Evolutionary conservation across 2,888 invertebrate genomes (phyloP).

Genomic region (Meta bourneti): DNA sequence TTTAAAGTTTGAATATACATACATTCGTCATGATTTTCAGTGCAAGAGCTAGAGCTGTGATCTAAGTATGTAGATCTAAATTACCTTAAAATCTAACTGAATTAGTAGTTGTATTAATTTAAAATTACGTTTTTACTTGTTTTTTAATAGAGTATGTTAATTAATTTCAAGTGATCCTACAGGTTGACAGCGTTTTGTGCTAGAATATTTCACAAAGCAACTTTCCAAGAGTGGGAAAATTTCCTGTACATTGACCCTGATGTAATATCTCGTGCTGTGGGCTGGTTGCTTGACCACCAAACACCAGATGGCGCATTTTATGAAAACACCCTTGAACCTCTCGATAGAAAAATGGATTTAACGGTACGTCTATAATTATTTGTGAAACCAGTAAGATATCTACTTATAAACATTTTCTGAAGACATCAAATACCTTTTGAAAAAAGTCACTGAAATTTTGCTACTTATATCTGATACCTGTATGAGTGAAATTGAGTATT

Average conservation of each 20-base stretch:
- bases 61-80: no score
- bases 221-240: constrained; percentile 98
- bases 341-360: constrained; percentile 93
- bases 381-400: no score
- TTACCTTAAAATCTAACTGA: no score
- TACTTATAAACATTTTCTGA: background rate
- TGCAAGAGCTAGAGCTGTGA: no score
- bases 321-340: constrained; percentile 84
- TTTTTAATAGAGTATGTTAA: background rate
- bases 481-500: no score
- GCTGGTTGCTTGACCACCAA: constrained; percentile 93
- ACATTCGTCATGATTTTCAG: no score
- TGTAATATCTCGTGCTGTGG: constrained; percentile 90
- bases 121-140: background rate
- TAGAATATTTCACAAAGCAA: constrained; percentile 92
- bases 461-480: no score
- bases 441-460: background rate
- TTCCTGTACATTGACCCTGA: constrained; percentile 95
- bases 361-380: constrained; percentile 80
- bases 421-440: background rate
- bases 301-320: constrained; percentile 92
- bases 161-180: constrained; percentile 1
- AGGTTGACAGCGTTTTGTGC: constrained; percentile 95
- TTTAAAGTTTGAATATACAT: no score
- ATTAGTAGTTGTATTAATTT: background rate